Base-by-base conservation (phyloP, 1,140 invertebrate genomes). In the Acromyrmex heyeri region DNA sequence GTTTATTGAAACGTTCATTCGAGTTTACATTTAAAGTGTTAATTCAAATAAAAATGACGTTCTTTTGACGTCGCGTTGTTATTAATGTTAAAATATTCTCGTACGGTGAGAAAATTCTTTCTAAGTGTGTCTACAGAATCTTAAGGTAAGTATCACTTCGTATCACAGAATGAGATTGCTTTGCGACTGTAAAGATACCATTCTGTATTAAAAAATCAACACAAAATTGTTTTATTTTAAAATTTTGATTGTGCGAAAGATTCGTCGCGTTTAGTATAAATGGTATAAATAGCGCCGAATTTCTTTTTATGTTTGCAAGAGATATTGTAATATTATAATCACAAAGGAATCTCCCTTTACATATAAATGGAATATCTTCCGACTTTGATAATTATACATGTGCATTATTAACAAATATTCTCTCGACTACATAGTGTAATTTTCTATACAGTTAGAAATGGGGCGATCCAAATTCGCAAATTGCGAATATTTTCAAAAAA, bases 141-240 rank as follows among this genome's bases (percentile, higher is more conserved):
- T 69, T 70, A 73, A 67, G n/a, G 57, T 73, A 73, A 73, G 2
- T 73, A 67, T 67, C 34, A 73, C 27, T 73, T 50, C 18, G 3
- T 53, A 72, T n/a, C 53, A 73, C 70, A 73, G 30, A 73, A 73
- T 6, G 24, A 73, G 12, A 3, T 14, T 73, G n/a, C 16, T 57
- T 73, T 73, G n/a, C 10, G 30, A 73, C n/a, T 34, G 8, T 73
- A 57, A 65, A 16, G 10, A 72, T 3, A 21, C 2, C 10, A 44
- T 38, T 62, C 38, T 77, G 18, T 7, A 24, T 44, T 64, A 18
- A 18, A 27, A 62, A 59, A 18, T 3, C 16, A 48, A 77, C 10
- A 14, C 5, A 14, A 77, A 61, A 44, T 64, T 76, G 59, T 16
- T 38, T 77, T 62, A 57, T 57, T 73, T 55, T 30, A n/a, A 38